Base-by-base conservation (phyloP, 2,113 vertebrate species). In the Prunella himalayana region DNA sequence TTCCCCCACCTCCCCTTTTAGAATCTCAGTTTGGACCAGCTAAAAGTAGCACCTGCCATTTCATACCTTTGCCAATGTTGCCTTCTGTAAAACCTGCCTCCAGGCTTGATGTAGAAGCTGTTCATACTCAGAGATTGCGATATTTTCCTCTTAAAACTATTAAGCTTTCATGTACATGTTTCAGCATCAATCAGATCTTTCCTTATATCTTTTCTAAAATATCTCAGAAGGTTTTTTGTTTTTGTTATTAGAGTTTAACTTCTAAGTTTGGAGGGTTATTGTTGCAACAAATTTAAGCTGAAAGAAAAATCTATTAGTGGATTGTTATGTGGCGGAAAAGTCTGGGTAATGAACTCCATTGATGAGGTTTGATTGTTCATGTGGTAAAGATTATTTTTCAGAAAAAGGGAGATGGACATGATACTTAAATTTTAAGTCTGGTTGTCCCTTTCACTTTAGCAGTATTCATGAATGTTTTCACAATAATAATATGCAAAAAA, bases 381-480 rank as follows among this genome's bases (percentile, higher is more conserved):
- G 33, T 86, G 56, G 17, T 92, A 50, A 86, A 90, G 77, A 37
- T 54, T 61, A 37, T 50, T 70, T 21, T 86, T 87, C 61, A 81
- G 44, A 77, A 65, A 68, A 77, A 37, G n/a, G 61, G 88, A 73
- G 79, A 66, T 63, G 79, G 66, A 92, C 68, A 25, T 41, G 31
- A 75, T 78, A 60, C 30, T 86, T 44, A 60, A 65, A 76, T 2
- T 71, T 68, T 92, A 91, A 82, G 59, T 69, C 86, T 63, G 75
- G 10, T 71, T 89, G 30, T 39, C 68, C 37, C 33, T 81, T 88
- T 79, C 57, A 31, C 23, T 94, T 87, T 85, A 78, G 44, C n/a
- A 51, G 15, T 88, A 86, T 92, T 95, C 94, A 76, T 95, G 10
- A 90, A 31, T 65, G 12, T 86, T 83, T 93, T 92, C 54, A 86